These are phyloP conservation scores for human DNA, from an alignment of 2,113 vertebrate species.

Conservation along the genomic window DNA sequence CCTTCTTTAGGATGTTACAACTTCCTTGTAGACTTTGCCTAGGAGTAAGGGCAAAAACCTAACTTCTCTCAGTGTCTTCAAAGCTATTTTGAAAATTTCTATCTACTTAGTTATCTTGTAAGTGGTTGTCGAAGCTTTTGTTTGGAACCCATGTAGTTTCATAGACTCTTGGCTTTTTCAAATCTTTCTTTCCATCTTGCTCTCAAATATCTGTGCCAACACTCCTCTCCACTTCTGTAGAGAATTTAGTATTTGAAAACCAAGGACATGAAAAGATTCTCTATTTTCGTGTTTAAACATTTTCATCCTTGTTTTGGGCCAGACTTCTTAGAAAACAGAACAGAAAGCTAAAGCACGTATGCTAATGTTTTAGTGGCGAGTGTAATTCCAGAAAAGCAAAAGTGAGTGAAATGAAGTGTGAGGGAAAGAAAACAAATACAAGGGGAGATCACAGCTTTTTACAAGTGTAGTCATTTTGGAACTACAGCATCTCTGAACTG, in stretches of 20 bases:
- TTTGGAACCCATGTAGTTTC: background rate
- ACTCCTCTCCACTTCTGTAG: background rate
- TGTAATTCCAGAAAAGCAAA: background rate
- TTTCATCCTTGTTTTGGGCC: background rate
- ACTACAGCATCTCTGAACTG: background rate
- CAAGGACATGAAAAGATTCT: background rate
- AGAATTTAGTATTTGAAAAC: background rate
- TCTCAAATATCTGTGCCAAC: background rate
- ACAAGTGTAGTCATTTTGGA: background rate
- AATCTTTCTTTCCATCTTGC: background rate
- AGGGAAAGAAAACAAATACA: background rate
- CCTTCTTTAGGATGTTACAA: background rate
- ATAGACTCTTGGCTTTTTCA: background rate
- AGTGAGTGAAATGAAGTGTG: background rate
- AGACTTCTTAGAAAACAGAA: background rate
- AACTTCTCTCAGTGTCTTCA: background rate
- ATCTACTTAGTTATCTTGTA: background rate
- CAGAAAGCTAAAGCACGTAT: background rate
- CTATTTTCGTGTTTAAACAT: background rate
- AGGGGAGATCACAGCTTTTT: background rate
- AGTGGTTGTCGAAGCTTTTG: background rate
- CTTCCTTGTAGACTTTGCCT: background rate
- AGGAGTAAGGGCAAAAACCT: background rate
- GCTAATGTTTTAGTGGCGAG: background rate
- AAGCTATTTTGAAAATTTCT: background rate